A percentile compares a stretch with the other conserved stretches of the same genome.
Evolutionary conservation across 2,888 invertebrate genomes (phyloP).

Genomic region (Leucozona laternaria): DNA sequence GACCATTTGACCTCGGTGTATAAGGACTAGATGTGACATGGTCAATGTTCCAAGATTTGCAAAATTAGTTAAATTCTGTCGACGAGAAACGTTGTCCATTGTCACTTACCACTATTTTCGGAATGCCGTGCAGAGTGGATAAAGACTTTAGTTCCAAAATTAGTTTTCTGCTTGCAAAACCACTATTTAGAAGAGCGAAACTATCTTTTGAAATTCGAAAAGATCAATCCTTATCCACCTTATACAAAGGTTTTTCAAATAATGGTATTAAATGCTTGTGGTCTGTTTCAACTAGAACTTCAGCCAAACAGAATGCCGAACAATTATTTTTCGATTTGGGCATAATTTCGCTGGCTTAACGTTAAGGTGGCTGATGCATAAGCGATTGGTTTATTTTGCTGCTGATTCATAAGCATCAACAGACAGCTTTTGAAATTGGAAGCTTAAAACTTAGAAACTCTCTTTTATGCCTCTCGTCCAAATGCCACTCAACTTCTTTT

Average conservation of each 20-base stretch:
- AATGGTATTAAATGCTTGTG: slow-evolving; percentile 1
- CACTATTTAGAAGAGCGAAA: background rate
- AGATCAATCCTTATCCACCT: slow-evolving; percentile 4
- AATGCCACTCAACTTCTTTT: slow-evolving; percentile 48
- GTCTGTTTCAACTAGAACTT: too few relatives aligned
- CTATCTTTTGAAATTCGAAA: slow-evolving; percentile 15
- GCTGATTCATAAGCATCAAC: slow-evolving; percentile 12
- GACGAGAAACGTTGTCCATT: slow-evolving; percentile 21
- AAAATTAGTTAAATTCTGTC: background rate
- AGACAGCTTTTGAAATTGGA: background rate
- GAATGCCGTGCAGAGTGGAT: slow-evolving; percentile 5
- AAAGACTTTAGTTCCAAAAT: slow-evolving; percentile 7
- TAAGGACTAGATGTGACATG: slow-evolving; percentile 20
- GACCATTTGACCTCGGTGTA: slow-evolving; percentile 27
- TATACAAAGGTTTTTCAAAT: slow-evolving; percentile 7
- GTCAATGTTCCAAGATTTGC: slow-evolving; percentile 25
- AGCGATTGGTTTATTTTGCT: background rate
- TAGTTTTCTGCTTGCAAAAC: slow-evolving; percentile 9
- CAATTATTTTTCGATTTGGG: slow-evolving; percentile 2
- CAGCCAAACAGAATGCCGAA: too few relatives aligned
- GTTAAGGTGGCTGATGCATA: slow-evolving; percentile 5
- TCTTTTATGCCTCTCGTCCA: slow-evolving; percentile 20
- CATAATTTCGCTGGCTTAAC: background rate
- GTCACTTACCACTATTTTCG: slow-evolving; percentile 19
- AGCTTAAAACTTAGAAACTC: slow-evolving; percentile 2